These are phyloP conservation scores for Nerophis ophidion DNA, from an alignment of 2,113 vertebrate genomes.

Conservation along the genomic window DNA sequence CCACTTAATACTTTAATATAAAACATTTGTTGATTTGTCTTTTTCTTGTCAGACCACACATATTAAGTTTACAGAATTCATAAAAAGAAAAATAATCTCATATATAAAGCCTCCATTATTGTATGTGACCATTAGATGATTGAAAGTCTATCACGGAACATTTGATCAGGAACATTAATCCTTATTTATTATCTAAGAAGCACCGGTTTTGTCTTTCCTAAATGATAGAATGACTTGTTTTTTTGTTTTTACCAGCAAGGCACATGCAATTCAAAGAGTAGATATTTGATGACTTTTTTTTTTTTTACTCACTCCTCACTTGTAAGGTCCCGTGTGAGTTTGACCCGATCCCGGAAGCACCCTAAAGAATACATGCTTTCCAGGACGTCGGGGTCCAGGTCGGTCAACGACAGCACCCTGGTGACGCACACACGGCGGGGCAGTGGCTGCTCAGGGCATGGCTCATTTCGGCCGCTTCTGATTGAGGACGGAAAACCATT, in stretches of 20 bases:
- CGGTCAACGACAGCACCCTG: slow-evolving; percentile 77
- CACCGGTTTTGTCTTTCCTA: background rate
- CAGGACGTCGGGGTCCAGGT: slow-evolving; percentile 84
- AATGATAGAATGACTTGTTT: background rate
- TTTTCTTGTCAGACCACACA: slow-evolving; percentile 22
- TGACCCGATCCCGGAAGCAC: slow-evolving; percentile 84
- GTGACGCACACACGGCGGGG: slow-evolving; percentile 78
- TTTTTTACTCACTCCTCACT: slow-evolving; percentile 80
- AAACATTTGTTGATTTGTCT: slow-evolving; percentile 10
- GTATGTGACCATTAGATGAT: background rate
- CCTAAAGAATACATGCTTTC: slow-evolving; percentile 88
- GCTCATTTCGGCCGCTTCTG: slow-evolving; percentile 81
- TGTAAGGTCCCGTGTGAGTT: slow-evolving; percentile 82
- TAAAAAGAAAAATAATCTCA: background rate
- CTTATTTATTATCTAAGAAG: background rate
- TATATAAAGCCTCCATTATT: background rate
- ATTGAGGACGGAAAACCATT: background rate
- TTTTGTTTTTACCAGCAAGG: background rate
- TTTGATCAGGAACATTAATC: background rate
- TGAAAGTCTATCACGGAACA: background rate
- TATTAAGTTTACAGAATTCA: slow-evolving; percentile 11
- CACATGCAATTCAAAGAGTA: background rate
- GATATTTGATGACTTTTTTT: slow-evolving; percentile 10
- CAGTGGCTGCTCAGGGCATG: slow-evolving; percentile 78
- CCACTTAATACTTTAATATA: background rate